Percentiles rank a stretch among this genome's conserved stretches.
Evolutionary conservation across 2,888 invertebrate genomes (phyloP).

Genomic region (Drosophila trichaetosa): DNA sequence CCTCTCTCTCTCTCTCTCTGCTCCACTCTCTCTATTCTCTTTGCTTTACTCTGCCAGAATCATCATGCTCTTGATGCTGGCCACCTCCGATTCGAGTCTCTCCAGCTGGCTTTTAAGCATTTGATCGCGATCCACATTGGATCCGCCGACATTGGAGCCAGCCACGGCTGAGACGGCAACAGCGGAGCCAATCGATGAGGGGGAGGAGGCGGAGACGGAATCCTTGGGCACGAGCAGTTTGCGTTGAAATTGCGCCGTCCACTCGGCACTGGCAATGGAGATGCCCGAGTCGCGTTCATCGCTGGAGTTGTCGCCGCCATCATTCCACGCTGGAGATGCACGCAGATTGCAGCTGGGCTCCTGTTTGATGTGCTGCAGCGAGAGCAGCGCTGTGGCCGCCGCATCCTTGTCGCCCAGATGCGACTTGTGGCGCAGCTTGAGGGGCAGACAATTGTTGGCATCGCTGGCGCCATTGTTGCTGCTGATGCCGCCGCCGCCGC

Average conservation of each 20-base stretch:
- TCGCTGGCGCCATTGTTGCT: slow-evolving; percentile 85
- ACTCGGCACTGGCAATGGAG: slow-evolving; percentile 87
- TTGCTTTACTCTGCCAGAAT: slow-evolving; percentile 85
- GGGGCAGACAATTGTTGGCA: slow-evolving; percentile 92
- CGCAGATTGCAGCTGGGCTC: slow-evolving; percentile 89
- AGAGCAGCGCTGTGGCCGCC: slow-evolving; percentile 92
- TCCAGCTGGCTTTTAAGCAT: slow-evolving; percentile 94
- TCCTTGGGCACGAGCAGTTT: slow-evolving; percentile 72
- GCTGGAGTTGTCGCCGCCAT: slow-evolving; percentile 92
- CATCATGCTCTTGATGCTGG: slow-evolving; percentile 93
- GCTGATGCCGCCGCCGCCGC: slow-evolving; percentile 20
- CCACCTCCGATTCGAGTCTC: slow-evolving; percentile 95
- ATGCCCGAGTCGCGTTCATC: slow-evolving; percentile 96
- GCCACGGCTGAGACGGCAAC: slow-evolving; percentile 21
- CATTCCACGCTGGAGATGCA: slow-evolving; percentile 91
- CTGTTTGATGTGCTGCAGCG: slow-evolving; percentile 93
- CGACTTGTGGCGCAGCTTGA: slow-evolving; percentile 96
- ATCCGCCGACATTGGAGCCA: slow-evolving; percentile 24
- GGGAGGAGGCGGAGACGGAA: slow-evolving; percentile 11
- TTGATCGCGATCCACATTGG: slow-evolving; percentile 86
- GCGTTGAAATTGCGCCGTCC: slow-evolving; percentile 82
- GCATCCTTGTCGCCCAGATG: slow-evolving; percentile 96
- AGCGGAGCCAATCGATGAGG: background rate
- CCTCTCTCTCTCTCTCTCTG: slow-evolving; percentile 30
- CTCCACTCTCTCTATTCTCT: slow-evolving; percentile 45